These are phyloP conservation scores for Cygnus buccinator DNA, from an alignment of 2,113 vertebrate genomes.

Conservation along the genomic window DNA sequence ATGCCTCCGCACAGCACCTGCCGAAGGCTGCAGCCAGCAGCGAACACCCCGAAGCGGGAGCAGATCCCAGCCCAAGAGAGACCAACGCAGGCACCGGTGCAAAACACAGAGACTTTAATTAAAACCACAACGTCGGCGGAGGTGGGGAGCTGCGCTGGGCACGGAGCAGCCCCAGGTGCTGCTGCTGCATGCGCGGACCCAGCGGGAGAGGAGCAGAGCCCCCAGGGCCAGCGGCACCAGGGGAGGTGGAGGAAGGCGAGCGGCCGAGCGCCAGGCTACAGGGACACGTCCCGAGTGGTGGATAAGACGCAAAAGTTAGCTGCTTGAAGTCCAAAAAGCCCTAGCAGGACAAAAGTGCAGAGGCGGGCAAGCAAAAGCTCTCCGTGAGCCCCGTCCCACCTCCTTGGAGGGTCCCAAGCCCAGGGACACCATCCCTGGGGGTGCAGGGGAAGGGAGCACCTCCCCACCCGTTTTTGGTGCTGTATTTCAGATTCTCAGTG, in stretches of 20 bases:
- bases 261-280: rapidly evolving
- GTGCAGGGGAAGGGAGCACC: background rate
- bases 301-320: background rate
- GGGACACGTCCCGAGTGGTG: background rate
- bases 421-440: background rate
- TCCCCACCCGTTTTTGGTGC: background rate
- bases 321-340: background rate
- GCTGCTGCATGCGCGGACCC: rapidly evolving
- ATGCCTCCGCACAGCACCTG: background rate
- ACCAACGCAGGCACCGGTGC: background rate
- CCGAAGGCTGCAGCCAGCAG: rapidly evolving
- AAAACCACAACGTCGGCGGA: background rate
- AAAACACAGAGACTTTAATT: constrained; percentile 58
- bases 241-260: background rate
- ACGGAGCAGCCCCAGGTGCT: background rate
- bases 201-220: background rate
- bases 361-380: background rate
- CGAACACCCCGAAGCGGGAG: background rate
- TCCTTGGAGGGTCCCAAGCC: background rate
- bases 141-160: background rate
- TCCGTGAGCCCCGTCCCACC: background rate
- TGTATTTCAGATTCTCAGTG: background rate
- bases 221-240: rapidly evolving
- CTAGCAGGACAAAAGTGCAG: background rate
- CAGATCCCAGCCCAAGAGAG: background rate